Evolutionary conservation across 1,140 invertebrate species (phyloP), one percentile per base, ranked within the genome.

Genomic region (Zelostemma sp.): DNA sequence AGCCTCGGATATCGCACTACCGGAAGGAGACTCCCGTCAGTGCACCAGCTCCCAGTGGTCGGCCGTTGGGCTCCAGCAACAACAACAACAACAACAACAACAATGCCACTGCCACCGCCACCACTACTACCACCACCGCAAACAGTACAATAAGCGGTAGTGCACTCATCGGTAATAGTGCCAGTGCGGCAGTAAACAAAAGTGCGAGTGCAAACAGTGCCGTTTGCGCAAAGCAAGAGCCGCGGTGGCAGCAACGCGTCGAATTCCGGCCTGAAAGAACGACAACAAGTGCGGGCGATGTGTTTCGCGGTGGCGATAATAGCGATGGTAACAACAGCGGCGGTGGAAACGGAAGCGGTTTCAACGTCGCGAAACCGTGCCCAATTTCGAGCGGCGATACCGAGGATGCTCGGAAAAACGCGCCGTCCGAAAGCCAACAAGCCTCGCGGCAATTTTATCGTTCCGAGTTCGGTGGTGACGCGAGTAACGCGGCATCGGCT

Each of bases 1-100:
- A 91, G 79, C 91, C 90, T 76, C 89, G 94, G 68, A 93, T 95
- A 77, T 94, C 93, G 25, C 93, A 94, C 81, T 93, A 90, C 76
- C 88, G 87, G 35, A 91, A 89, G 65, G 86, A 88, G 1, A 84
- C 86, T 55, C 51, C 80, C 45, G 55, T 25, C n/a, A 56, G 45
- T 73, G 78, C 40, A 72, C n/a, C n/a, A n/a, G 6, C 63, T 65
- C 11, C 79, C 75, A 19, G 40, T 19, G 80, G 84, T 40, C 84
- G 57, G 68, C 79, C 48, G 74, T 84, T 70, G 77, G 80, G 65
- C 46, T 11, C 50, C 58, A 68, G 60, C 58, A 64, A 58, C 40
- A 50, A 45, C 53, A 51, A 35, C n/a, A 59, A 45, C 69, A 61
- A 60, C 43, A 19, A 48, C 45, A 58, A 61, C 12, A 56, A 59